Conservation (phyloP, 2,888 invertebrate genomes). For the Allygus modestus region DNA sequence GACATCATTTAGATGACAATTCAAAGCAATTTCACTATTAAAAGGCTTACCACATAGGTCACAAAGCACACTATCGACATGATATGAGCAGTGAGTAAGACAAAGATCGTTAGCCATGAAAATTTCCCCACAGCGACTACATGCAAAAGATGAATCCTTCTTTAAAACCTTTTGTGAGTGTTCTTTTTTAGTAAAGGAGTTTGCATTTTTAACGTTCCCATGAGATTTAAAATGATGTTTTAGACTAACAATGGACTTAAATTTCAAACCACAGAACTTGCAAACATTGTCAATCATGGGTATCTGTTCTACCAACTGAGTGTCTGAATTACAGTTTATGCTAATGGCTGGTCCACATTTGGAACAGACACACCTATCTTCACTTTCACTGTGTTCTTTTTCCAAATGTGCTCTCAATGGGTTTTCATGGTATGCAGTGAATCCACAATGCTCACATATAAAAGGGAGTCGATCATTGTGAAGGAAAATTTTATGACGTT, state of each 20-base stretch:
- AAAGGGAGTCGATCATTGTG: conserved; percentile 67
- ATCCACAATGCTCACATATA: conserved; percentile 52
- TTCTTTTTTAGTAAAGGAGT: background rate
- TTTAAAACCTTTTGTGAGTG: background rate
- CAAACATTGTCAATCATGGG: background rate
- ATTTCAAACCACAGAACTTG: conserved; percentile 13
- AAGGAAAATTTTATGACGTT: conserved; percentile 70
- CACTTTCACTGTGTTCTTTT: background rate
- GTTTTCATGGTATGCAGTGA: conserved; percentile 15
- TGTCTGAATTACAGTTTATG: background rate
- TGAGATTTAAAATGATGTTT: background rate
- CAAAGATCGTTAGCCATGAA: background rate
- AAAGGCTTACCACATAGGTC: conserved; percentile 30
- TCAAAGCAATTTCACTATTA: background rate
- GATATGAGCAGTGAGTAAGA: background rate
- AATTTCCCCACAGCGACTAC: conserved; percentile 6
- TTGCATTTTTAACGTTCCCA: background rate
- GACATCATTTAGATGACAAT: conserved; percentile 10
- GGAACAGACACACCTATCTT: background rate
- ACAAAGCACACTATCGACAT: background rate
- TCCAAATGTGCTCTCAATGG: conserved; percentile 4
- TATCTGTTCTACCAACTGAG: no score
- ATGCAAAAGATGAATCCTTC: background rate
- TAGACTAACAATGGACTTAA: background rate
- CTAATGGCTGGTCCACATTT: background rate